A percentile compares a stretch with the other conserved stretches of the same genome.
Evolutionary conservation across 2,888 invertebrate genomes (phyloP).

Genomic region (Orthosia cruda): DNA sequence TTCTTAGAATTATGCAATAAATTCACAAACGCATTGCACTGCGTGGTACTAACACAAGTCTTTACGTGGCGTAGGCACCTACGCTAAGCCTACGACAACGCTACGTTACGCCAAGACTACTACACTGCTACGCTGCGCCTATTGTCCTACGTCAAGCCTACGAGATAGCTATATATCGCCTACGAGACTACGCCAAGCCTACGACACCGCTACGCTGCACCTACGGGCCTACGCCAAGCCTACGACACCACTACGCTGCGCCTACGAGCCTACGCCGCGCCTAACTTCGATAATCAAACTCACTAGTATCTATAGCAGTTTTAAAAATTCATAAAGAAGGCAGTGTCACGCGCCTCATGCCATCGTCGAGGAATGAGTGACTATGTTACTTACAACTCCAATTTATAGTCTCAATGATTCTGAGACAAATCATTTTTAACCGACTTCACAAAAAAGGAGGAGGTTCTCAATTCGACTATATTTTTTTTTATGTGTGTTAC

Average conservation of each 20-base stretch:
- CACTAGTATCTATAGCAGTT: background rate
- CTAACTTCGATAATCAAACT: background rate
- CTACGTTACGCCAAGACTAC: background rate
- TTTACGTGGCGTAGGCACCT: background rate
- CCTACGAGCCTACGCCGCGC: background rate
- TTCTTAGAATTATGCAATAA: background rate
- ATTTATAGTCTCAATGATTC: background rate
- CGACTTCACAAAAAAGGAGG: no score
- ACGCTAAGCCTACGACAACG: background rate
- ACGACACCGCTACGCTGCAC: background rate
- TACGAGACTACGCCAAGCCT: background rate
- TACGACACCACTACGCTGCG: background rate
- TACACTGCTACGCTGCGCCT: background rate
- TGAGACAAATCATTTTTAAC: no score
- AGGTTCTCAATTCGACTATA: no score
- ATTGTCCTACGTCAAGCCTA: slow-evolving; percentile 12
- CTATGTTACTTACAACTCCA: background rate
- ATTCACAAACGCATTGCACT: background rate
- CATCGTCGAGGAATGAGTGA: background rate
- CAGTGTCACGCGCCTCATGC: background rate
- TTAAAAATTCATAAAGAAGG: no score
- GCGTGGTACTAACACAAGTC: background rate
- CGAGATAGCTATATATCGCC: background rate
- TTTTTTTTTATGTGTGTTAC: no score
- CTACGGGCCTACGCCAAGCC: background rate